These are phyloP conservation scores for Agrypnus murinus DNA, from an alignment of 2,888 invertebrate species.

Conservation along the genomic window DNA sequence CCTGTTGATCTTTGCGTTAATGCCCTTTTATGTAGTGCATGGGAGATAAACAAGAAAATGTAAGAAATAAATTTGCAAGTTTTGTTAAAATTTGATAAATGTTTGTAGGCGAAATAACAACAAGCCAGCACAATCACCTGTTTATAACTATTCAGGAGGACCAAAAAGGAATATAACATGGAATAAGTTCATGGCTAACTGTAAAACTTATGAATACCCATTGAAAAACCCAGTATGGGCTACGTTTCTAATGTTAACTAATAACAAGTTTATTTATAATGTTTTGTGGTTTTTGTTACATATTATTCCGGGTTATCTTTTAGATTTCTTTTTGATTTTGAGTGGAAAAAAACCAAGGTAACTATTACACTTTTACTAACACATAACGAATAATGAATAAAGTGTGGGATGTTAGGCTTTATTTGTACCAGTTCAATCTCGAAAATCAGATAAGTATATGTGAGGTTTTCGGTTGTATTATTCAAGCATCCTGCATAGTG, in stretches of 20 bases:
- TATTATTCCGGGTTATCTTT: conserved; percentile 31
- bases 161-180: conserved; percentile 10
- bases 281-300: conserved; percentile 37
- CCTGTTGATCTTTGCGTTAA: conserved; percentile 69
- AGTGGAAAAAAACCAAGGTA: conserved; percentile 39
- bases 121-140: neutral
- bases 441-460: no score
- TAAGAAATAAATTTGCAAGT: conserved; percentile 46
- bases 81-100: neutral
- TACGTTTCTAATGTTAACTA: neutral
- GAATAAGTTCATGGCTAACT: neutral
- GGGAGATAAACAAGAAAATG: conserved; percentile 63
- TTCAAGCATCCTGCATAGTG: no score
- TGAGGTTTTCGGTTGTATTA: no score
- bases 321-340: conserved; percentile 31
- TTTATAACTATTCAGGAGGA: conserved; percentile 44
- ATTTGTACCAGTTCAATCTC: no score
- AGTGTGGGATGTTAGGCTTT: no score
- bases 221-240: conserved; percentile 36
- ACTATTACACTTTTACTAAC: neutral
- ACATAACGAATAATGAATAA: no score
- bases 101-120: neutral
- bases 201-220: conserved; percentile 9
- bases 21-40: conserved; percentile 68
- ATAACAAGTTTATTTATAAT: neutral